Evolutionary conservation across 2,113 vertebrate genomes (phyloP).

Genomic region (Gopherus evgoodei): DNA sequence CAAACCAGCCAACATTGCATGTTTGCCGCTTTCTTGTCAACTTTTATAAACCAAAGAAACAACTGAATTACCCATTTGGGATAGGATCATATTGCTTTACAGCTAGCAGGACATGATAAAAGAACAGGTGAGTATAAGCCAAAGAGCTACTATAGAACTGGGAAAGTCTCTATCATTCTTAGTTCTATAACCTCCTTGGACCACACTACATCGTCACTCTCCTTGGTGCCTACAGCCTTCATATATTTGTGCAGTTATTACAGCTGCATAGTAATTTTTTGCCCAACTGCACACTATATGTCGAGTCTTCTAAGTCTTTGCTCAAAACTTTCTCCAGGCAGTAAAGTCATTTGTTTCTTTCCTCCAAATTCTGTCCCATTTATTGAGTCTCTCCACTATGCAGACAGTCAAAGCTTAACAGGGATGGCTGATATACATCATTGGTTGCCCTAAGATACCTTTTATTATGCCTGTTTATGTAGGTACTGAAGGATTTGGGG

Average conservation of each 20-base stretch:
- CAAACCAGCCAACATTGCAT: not conserved
- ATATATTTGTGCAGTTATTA: not conserved
- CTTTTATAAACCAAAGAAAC: not conserved
- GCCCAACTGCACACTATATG: not conserved
- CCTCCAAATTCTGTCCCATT: not conserved
- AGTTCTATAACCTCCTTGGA: not conserved
- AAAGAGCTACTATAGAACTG: too few relatives aligned
- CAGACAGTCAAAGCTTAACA: accelerated
- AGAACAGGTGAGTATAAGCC: not conserved
- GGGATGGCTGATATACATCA: not conserved
- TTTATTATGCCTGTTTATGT: not conserved
- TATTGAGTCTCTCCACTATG: not conserved
- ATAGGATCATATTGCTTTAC: not conserved
- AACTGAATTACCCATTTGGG: not conserved
- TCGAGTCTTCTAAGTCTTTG: not conserved
- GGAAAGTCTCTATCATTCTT: not conserved
- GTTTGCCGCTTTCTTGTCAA: not conserved
- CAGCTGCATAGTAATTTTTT: not conserved
- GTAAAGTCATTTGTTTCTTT: not conserved
- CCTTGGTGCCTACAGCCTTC: not conserved
- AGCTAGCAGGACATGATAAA: not conserved
- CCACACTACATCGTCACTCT: not conserved
- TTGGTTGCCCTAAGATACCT: not conserved
- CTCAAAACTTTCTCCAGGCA: not conserved
- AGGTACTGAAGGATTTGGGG: not conserved